Base-by-base conservation (phyloP, 2,797 vertebrate species). In the Gallirallus australis region DNA sequence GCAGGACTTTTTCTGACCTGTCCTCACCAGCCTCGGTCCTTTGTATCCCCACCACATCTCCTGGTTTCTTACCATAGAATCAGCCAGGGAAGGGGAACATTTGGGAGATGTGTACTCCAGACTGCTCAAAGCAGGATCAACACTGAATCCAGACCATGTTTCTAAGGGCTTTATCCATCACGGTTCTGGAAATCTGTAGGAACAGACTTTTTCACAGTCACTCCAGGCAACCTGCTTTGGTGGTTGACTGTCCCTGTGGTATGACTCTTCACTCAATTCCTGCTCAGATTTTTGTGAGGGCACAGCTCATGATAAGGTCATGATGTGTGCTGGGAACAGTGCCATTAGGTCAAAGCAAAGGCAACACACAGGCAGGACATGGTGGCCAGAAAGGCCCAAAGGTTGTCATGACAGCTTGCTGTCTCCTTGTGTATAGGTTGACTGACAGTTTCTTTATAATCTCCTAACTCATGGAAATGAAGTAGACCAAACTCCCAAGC, bases 311-410 rank as follows among this genome's bases (percentile, higher is more conserved):
- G 16, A 16, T 71, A 39, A 66, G 13, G n/a, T 33, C 45, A 48
- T 48, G 15, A 21, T 30, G 4, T 25, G 6, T 71, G 35, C 18
- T 60, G 31, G 35, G 45, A 35, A 56, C 27, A 42, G 21, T 3
- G 3, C 19, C 42, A 15, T 33, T 40, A 7, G 23, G 53, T 60
- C 17, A 69, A 71, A 71, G 30, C 0, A 1, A 64, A 72, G 37
- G 31, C 53, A 75, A 30, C 6, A 2, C 0, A 0, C 3, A 35
- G 19, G 16, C 35, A 52, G 1, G 1, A 33, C n/a, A 64, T 0
- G 1, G 37, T 47, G 63, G 15, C 39, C 52, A 53, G 71, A 82
- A 61, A 77, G 45, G 21, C 8, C 35, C 65, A 25, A 61, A 75
- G 12, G 33, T 35, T 17, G 24, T 71, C n/a, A 12, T 17, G 5